These are phyloP conservation scores for Nephrotoma guestfalica DNA, from an alignment of 2,888 invertebrate genomes.

Conservation along the genomic window DNA sequence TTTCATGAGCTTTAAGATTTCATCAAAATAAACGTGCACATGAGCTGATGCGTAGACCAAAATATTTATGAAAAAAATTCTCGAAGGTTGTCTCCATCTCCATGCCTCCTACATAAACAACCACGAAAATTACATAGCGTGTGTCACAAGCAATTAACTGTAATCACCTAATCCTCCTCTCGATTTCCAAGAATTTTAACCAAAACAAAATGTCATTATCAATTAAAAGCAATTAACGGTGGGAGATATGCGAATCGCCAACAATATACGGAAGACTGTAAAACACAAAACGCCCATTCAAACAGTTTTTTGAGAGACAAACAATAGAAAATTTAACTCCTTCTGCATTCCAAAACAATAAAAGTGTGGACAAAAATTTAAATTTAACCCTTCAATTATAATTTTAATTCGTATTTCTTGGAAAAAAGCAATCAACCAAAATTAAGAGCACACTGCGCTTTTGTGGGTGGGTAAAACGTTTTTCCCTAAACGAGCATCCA, in stretches of 20 bases:
- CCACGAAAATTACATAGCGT: neutral
- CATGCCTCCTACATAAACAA: neutral
- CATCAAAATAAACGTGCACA: too few species aligned
- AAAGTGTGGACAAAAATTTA: neutral
- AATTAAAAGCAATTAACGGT: neutral
- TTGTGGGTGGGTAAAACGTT: neutral
- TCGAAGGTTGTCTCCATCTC: neutral
- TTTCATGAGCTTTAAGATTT: too few species aligned
- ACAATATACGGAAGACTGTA: neutral
- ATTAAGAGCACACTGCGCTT: neutral
- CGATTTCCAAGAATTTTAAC: neutral
- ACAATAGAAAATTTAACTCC: neutral
- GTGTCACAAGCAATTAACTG: neutral
- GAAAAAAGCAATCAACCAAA: neutral
- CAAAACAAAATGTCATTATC: neutral
- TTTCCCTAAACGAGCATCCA: neutral
- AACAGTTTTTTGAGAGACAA: neutral
- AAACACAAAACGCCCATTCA: neutral
- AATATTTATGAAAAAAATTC: neutral
- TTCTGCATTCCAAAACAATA: neutral
- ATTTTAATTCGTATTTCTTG: neutral
- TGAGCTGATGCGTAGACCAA: neutral
- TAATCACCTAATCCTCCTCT: neutral
- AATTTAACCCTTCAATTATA: neutral
- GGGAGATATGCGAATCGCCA: neutral